Evolutionary conservation across 2,113 vertebrate species (phyloP).

Genomic region (Hippocampus zosterae): DNA sequence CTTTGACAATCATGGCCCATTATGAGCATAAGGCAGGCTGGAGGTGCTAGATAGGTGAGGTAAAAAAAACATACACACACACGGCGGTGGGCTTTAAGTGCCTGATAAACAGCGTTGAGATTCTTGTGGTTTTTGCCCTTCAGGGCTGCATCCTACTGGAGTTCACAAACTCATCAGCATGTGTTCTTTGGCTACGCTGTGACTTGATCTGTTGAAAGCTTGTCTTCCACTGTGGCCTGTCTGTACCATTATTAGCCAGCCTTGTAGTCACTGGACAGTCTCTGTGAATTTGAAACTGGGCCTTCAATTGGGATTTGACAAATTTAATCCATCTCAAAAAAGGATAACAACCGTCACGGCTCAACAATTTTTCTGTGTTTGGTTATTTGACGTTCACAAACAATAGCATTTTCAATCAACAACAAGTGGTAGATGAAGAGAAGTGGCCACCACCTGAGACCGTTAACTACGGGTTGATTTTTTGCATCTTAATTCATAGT

Average conservation of each 20-base stretch:
- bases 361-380: too few species aligned
- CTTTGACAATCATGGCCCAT: neutral
- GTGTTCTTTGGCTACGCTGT: neutral
- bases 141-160: neutral
- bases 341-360: too few species aligned
- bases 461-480: too few species aligned
- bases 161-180: neutral
- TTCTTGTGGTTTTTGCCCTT: constrained; percentile 2
- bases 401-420: too few species aligned
- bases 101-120: neutral
- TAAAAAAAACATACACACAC: neutral
- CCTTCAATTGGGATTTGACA: too few species aligned
- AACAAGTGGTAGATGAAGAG: too few species aligned
- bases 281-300: neutral
- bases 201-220: neutral
- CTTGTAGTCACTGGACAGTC: neutral
- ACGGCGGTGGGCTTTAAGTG: neutral
- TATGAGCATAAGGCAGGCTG: neutral
- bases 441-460: too few species aligned
- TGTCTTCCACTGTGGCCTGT: neutral
- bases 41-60: neutral
- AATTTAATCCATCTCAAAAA: too few species aligned
- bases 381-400: too few species aligned
- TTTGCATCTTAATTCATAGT: too few species aligned
- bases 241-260: neutral